Evolutionary conservation across 2,113 vertebrate species (phyloP).

Genomic region (Peromyscus polionotus): DNA sequence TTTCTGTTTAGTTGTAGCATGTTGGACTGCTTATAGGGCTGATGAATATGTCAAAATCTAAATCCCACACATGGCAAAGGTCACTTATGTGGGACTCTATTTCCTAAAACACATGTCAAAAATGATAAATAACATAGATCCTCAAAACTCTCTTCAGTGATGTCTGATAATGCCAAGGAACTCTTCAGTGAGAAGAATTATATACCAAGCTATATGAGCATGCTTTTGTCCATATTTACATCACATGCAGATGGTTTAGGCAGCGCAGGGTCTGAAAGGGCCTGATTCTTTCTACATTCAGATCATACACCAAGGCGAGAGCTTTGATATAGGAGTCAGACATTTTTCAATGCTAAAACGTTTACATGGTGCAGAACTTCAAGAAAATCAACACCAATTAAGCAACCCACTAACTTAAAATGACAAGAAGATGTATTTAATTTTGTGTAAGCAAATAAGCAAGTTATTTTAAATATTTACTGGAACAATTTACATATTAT

Average conservation of each 20-base stretch:
- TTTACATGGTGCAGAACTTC: background rate
- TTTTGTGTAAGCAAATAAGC: background rate
- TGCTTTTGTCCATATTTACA: background rate
- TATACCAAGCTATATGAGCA: background rate
- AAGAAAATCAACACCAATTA: background rate
- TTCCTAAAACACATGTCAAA: background rate
- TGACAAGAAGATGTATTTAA: background rate
- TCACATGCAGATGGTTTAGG: background rate
- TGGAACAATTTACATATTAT: background rate
- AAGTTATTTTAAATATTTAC: background rate
- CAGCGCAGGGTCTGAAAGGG: rapidly evolving
- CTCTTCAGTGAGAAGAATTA: background rate
- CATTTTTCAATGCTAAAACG: background rate
- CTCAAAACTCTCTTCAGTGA: background rate
- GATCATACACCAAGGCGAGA: background rate
- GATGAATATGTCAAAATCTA: background rate
- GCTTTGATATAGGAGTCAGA: background rate
- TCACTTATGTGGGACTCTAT: background rate
- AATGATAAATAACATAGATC: background rate
- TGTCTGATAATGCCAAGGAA: background rate
- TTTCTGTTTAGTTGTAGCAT: background rate
- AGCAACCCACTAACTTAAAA: background rate
- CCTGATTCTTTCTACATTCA: background rate
- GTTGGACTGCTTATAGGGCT: background rate
- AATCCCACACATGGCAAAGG: background rate